phyloP scores from a whole-genome alignment of 2,113 vertebrate genomes.

The Apaloderma vittatum region DNA sequence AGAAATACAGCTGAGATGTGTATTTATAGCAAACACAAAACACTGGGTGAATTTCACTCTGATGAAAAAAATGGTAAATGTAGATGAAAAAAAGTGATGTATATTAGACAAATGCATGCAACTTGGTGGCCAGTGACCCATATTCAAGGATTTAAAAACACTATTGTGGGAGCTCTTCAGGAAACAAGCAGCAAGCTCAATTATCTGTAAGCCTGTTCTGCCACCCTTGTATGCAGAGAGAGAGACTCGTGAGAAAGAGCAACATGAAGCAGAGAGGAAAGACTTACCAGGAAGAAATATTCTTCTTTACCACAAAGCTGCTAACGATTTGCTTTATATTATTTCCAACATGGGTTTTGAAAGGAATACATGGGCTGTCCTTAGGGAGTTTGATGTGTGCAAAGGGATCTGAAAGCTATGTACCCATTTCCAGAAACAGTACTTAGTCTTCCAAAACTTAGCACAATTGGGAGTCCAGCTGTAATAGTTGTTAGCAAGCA shows the following conservation, averaged over 20 bases:
- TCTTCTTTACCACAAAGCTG: slow-evolving; percentile 5
- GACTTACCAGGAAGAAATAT: neutral
- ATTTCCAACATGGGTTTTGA: neutral
- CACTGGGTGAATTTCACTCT: slow-evolving; percentile 60
- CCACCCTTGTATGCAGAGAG: neutral
- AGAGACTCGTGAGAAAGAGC: neutral
- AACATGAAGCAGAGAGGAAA: neutral
- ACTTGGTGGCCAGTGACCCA: neutral
- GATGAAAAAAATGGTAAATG: neutral
- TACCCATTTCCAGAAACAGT: neutral
- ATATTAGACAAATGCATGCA: slow-evolving; percentile 8
- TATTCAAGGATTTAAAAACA: slow-evolving; percentile 47
- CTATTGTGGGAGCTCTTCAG: neutral
- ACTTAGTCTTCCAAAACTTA: neutral
- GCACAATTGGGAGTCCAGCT: neutral
- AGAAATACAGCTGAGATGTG: slow-evolving; percentile 61
- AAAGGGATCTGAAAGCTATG: neutral
- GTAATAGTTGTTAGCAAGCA: neutral
- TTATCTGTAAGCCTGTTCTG: neutral
- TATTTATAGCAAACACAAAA: slow-evolving; percentile 72
- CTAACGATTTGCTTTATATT: slow-evolving; percentile 25
- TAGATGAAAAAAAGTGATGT: neutral
- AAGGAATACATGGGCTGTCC: neutral
- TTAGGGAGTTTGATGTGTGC: neutral
- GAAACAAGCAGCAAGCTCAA: slow-evolving; percentile 32